Evolutionary conservation across 2,888 invertebrate genomes (phyloP), one percentile per base, ranked within the genome.

Genomic region (Amphipyra tragopoginis): DNA sequence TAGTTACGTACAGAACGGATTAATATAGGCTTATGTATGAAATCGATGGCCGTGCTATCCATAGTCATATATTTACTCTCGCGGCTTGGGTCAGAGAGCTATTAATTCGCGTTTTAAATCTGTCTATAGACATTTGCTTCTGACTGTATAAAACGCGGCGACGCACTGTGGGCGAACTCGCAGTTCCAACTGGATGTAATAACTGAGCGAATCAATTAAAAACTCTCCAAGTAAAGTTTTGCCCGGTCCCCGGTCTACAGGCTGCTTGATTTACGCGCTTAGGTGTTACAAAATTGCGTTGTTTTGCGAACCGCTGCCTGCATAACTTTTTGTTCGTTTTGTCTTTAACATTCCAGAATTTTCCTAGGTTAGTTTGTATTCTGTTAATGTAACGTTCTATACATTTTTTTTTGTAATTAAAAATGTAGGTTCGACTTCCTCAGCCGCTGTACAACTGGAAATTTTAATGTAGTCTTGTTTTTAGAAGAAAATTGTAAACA

Each of bases 151-250:
- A 52, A 70, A 62, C 44, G 36, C 55, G 49, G 44, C 56, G 60
- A 68, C 65, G 61, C 51, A 45, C 55, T 71, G 49, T 75, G 57
- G 68, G 47, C 58, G 51, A 77, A 66, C 70, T 69, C 61, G 14
- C 57, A 65, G 64, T 71, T 74, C 48, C 54, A 79, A 79, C 77
- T 79, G 67, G 67, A 75, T 81, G 80, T 82, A 83, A 81, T 82
- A 82, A 82, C 80, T 72, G 77, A 70, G 77, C 62, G 79, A 77
- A 86, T 89, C 86, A 87, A 87, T 89, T 88, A 88, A 88, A 87
- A 88, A 86, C 84, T 86, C 83, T 79, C 77, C 72, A 68, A 81
- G 81, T 67, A 80, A 88, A 85, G 84, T 88, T 86, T 64, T 33
- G 52, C 61, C 59, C 71, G 72, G 79, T 77, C 55, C 53, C 48